Percentiles rank a stretch among this genome's conserved stretches.
phyloP scores from a whole-genome alignment of 2,113 vertebrate species.

The Egretta garzetta region DNA sequence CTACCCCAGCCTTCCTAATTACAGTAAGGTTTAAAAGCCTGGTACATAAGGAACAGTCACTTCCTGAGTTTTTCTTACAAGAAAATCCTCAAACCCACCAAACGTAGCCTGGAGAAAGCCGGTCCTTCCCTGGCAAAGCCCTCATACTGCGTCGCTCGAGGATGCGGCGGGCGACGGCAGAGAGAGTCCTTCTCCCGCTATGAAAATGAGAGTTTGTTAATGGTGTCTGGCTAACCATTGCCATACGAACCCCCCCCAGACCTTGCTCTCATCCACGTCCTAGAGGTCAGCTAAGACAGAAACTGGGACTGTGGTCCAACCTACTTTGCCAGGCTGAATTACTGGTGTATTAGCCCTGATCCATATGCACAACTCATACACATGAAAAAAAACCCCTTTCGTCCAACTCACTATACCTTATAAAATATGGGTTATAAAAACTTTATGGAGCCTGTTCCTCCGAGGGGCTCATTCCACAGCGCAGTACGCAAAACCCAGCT shows the following conservation, averaged over 20 bases:
- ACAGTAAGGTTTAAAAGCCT: neutral
- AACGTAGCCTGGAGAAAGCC: neutral
- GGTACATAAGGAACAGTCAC: neutral
- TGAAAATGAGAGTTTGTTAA: too few species aligned
- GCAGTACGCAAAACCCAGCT: neutral
- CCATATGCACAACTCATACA: neutral
- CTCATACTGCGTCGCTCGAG: neutral
- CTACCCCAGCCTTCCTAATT: neutral
- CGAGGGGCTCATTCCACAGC: conserved; percentile 63
- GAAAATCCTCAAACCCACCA: neutral
- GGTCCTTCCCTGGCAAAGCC: neutral
- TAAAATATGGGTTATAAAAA: conserved; percentile 75
- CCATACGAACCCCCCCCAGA: neutral
- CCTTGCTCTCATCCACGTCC: neutral
- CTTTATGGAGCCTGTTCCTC: conserved; percentile 70
- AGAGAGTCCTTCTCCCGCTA: neutral
- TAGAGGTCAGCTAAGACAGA: neutral
- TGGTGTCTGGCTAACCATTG: neutral
- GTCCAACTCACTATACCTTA: conserved; percentile 63
- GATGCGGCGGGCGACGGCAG: neutral
- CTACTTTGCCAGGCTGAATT: neutral
- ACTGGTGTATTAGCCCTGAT: neutral
- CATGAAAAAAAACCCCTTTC: neutral
- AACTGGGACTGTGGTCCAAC: neutral
- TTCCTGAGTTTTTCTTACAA: neutral